Percentiles rank a stretch among this genome's conserved stretches.
Evolutionary conservation across 2,797 vertebrate genomes (phyloP).

Genomic region (Prionace glauca): DNA sequence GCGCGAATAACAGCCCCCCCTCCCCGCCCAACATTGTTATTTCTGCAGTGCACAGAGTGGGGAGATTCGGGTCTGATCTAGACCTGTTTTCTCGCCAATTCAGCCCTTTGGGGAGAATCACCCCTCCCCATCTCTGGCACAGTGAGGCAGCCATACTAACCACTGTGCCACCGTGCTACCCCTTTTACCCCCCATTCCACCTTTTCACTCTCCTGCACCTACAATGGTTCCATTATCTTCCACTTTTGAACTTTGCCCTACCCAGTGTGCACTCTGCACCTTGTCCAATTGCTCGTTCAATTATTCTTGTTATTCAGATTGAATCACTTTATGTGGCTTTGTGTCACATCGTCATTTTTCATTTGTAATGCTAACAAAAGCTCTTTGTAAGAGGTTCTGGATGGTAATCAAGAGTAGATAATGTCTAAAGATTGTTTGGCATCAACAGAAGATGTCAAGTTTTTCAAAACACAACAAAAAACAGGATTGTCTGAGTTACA

Average conservation of each 20-base stretch:
- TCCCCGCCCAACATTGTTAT: too few relatives aligned
- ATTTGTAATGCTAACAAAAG: not conserved
- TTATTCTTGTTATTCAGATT: not conserved
- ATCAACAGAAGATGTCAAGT: not conserved
- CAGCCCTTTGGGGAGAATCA: too few relatives aligned
- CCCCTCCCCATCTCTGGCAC: too few relatives aligned
- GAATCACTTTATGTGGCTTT: not conserved
- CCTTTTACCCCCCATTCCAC: not conserved
- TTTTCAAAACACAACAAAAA: not conserved
- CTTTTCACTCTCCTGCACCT: not conserved
- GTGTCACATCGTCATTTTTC: not conserved
- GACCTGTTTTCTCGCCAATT: too few relatives aligned
- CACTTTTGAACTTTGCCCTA: not conserved
- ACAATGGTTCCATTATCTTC: not conserved
- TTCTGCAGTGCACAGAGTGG: too few relatives aligned
- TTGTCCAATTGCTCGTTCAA: not conserved
- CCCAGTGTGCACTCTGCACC: not conserved
- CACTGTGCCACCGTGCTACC: not conserved
- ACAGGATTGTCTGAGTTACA: conserved; percentile 4
- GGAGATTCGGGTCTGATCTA: too few relatives aligned
- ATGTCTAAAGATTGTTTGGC: not conserved
- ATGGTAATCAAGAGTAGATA: conserved; percentile 21
- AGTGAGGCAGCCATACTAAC: too few relatives aligned
- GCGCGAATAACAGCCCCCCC: too few relatives aligned
- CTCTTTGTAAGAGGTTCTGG: conserved; percentile 1